Percentiles rank a stretch among this genome's conserved stretches.
Evolutionary conservation across 2,888 invertebrate genomes (phyloP).

Genomic region (Noctua comes): DNA sequence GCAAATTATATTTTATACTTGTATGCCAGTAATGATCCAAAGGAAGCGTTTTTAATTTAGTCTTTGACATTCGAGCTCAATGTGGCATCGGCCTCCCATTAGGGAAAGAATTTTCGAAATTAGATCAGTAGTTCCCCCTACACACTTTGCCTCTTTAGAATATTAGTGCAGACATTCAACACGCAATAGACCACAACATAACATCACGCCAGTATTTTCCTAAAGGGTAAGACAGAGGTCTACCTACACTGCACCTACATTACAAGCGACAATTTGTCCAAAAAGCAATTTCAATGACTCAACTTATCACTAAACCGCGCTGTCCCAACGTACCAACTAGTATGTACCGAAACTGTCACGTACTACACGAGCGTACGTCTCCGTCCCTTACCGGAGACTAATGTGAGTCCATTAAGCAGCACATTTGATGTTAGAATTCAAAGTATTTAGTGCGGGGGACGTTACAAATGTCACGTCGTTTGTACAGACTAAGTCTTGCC

Average conservation of each 20-base stretch:
- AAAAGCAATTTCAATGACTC: slow-evolving; percentile 12
- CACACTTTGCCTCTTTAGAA: not conserved
- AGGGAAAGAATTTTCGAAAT: not conserved
- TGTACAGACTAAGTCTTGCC: slow-evolving; percentile 62
- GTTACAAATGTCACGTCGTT: slow-evolving; percentile 67
- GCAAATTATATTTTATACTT: not conserved
- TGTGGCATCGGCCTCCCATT: not conserved
- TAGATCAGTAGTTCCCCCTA: not conserved
- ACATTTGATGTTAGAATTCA: slow-evolving; percentile 56
- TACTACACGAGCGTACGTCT: slow-evolving; percentile 2
- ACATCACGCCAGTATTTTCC: not conserved
- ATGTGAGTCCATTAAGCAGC: slow-evolving; percentile 52
- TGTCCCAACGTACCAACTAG: not conserved
- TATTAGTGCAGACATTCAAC: not conserved
- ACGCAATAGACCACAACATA: not conserved
- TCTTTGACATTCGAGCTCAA: not conserved
- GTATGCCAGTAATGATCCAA: not conserved
- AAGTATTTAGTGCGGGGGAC: slow-evolving; percentile 61
- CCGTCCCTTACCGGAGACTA: slow-evolving; percentile 40
- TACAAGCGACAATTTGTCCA: not conserved
- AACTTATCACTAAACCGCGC: slow-evolving; percentile 10
- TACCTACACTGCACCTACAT: not conserved
- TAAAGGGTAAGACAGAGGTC: not conserved
- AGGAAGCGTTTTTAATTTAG: not conserved
- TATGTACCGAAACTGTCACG: slow-evolving; percentile 5